Evolutionary conservation across 2,113 vertebrate genomes (phyloP), one percentile per base, ranked within the genome.

Genomic region (Burhinus oedicnemus): DNA sequence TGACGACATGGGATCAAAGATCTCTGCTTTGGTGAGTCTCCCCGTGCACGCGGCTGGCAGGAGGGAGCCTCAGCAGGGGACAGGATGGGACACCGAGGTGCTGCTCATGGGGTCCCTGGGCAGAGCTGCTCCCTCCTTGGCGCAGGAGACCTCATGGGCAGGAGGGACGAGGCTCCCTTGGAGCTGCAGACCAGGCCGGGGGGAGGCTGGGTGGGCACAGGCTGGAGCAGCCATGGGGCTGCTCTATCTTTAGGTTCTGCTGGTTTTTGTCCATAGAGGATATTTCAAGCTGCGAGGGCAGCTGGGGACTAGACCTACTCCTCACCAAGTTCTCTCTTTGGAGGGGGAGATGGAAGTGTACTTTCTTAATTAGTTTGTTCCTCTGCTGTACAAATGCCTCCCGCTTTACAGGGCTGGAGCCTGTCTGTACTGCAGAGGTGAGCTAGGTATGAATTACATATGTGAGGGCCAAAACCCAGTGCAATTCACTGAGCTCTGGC

Each of bases 101-200:
- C 30, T 78, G 51, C 34, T 44, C 2, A 4, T 6, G 9, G 32
- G 42, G 32, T 42, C 42, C 36, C 42, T 10, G 25, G 34, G 45
- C 45, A 54, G 26, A 26, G 57, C 38, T 71, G 58, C 7, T 22
- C n/a, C n/a, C n/a, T n/a, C n/a, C 58, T 65, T 15, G 15, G 49
- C 0, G 0, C n/a, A 29, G n/a, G 26, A 60, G 34, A 58, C 51
- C 27, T 71, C 2, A 0, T 9, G 32, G 49, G 36, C 38, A 45
- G 78, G 64, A 44, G 30, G 15, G 42, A 34, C 0, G 1, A 58
- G 42, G 75, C 9, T 83, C 11, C 52, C 30, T n/a, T 26, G 49
- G 49, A 25, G 49, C 49, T 61, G 7, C 34, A 70, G 44, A 25
- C 10, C 30, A 49, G 57, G 58, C 29, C 36, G 36, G 21, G 5